Evolutionary conservation across 1,140 invertebrate genomes (phyloP), one percentile per base, ranked within the genome.

Genomic region (Eriosoma lanigerum): DNA sequence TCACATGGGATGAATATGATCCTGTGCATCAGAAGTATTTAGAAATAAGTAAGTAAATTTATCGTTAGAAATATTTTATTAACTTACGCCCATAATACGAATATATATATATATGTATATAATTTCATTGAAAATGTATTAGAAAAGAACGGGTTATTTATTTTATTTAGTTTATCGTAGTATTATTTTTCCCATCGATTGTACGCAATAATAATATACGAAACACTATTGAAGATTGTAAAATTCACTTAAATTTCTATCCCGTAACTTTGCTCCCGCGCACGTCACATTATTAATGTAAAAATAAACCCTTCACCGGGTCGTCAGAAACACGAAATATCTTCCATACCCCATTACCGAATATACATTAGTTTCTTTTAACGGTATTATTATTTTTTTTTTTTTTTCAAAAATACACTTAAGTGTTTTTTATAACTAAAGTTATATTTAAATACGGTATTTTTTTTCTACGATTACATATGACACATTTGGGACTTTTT

Each of bases 1-100:
- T 94, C 81, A 89, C 90, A 2, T 97, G 95, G 96, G 95, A 96
- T 82, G 91, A 94, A 84, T 97, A 96, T 85, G 94, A 96, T 85
- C 92, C 92, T 3, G 88, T 94, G 21, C 93, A 96, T 87, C 94
- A 96, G 84, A 95, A 96, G 85, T 97, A 96, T 87, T 88, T 97
- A 82, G 94, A 96, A 89, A 95, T 97, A 82, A 93, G 94, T 96
- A 87, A 92, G 90, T 87, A 80, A 29, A 19, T 46, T 68, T 46
- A 24, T 46, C 62, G 0, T 66, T 44, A 21, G 2, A 62, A n/a
- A n/a, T n/a, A n/a, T n/a, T n/a, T n/a, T n/a, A n/a, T n/a, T n/a
- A n/a, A n/a, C n/a, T n/a, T n/a, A n/a, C n/a, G n/a, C n/a, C n/a
- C n/a, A n/a, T n/a, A n/a, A n/a, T n/a, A n/a, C n/a, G n/a, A n/a